Base-by-base conservation (phyloP, 2,888 invertebrate genomes). In the Hyles lineata region DNA sequence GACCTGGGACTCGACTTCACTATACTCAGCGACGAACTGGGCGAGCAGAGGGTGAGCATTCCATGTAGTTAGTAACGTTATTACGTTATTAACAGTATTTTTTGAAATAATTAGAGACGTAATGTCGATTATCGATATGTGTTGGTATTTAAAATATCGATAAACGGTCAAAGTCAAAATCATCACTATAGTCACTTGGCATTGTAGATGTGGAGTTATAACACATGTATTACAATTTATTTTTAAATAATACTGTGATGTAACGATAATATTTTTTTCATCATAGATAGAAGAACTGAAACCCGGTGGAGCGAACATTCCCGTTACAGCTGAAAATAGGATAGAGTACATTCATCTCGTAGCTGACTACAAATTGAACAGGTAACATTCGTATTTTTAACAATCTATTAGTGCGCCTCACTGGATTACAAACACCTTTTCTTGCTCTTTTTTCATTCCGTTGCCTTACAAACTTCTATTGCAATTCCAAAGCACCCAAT, bases 341-440 rank as follows among this genome's bases (percentile, higher is more conserved):
- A 98, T 99, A 87, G 99, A 99, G 90, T 99, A 99, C 89, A 98
- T 99, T 80, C 99, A 99, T 90, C 94, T 98, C 78, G 97, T 99
- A 94, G 99, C 99, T 0, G 98, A 99, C 93, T 98, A 98, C 87
- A 99, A 99, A 91, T 95, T 99, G 72, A 99, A 99, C 92, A 97
- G 96, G 94, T 94, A 84, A 74, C 76, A 75, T 17, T 23, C 15
- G 0, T 32, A 62, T 50, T 35, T 43, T 15, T 43, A 11, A 15
- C 2, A 43, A 11, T 55, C 1, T 55, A n/a, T 19, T 17, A 17
- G 4, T 17, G 9, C 9, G 15, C 5, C 15, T 52, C 2, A 2
- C 9, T 52, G 35, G 35, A 35, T 35, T 8, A 35, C 35, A 29
- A 29, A 3, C 3, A 29, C 29, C 3, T 2, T 29, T 29, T 29